Evolutionary conservation across 1,140 invertebrate species (phyloP), one percentile per base, ranked within the genome.

Genomic region (Octopus sinensis): DNA sequence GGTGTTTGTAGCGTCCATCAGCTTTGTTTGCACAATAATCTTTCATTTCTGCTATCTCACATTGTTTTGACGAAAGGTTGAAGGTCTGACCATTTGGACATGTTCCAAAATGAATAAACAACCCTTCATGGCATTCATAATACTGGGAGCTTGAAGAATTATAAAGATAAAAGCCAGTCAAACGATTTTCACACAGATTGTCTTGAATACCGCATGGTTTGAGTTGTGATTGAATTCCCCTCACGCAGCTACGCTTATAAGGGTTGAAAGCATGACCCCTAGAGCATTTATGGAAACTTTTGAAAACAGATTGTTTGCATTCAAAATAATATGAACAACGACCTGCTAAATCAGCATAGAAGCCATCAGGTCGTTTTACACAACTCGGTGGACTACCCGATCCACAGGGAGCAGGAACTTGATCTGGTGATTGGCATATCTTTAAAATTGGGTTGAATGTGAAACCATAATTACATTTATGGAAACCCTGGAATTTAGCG

Each of bases 251-350:
- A 54, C 83, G 80, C 30, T 68, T 82, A 4, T 80, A 12, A 4
- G 84, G 82, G 78, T 86, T 83, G 79, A 84, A 86, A 13, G 82
- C 80, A 43, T 43, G 30, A 9, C 85, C 83, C 54, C 76, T 80
- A 56, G 84, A 84, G 54, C 85, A 86, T n/a, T 81, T 83, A 51
- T 53, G 80, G 76, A 84, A 84, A 13, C 79, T 54, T 71, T 82
- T 53, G 81, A 84, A 86, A 43, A 53, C 52, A 13, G 76, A 71
- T 5, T 80, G 30, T 17, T 80, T 78, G 68, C 85, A 86, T 71
- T 84, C 81, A 76, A 84, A 84, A 80, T 84, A 86, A 79, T 84
- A 82, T 13, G 83, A 80, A 56, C 85, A 86, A 52, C 85, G 78
- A n/a, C 85, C 85, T 75, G 79, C 82, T 4, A 81, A 81, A 77